These are phyloP conservation scores for Marisa cornuarietis DNA, from an alignment of 1,140 invertebrate genomes.

Conservation along the genomic window DNA sequence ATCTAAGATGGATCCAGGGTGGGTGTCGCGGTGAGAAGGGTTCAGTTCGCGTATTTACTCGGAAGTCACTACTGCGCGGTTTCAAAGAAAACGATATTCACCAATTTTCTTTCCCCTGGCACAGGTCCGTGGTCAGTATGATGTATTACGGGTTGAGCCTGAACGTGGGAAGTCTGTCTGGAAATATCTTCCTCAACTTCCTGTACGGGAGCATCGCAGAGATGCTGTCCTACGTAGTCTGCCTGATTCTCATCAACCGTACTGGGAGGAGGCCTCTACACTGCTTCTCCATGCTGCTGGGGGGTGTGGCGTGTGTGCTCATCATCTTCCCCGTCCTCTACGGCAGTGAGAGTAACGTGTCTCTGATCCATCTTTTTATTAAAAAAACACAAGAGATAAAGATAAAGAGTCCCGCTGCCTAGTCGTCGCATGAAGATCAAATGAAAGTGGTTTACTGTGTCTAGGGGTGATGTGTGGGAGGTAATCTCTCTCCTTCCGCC, in stretches of 20 bases:
- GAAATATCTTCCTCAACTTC: slow-evolving; percentile 54
- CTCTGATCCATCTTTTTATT: slow-evolving; percentile 12
- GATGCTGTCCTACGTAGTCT: slow-evolving; percentile 77
- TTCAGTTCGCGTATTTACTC: too few relatives aligned
- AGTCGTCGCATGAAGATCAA: too few relatives aligned
- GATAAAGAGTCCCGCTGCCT: too few relatives aligned
- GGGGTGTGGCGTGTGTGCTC: slow-evolving; percentile 45
- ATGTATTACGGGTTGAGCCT: slow-evolving; percentile 73
- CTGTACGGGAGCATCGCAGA: slow-evolving; percentile 74
- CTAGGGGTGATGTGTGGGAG: too few relatives aligned
- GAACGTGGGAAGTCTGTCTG: slow-evolving; percentile 39
- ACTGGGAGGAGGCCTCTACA: slow-evolving; percentile 44
- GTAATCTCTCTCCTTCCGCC: too few relatives aligned
- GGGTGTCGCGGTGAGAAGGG: too few relatives aligned
- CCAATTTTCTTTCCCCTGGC: too few relatives aligned
- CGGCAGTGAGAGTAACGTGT: slow-evolving; percentile 31
- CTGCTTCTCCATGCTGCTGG: slow-evolving; percentile 41
- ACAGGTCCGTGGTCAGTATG: slow-evolving; percentile 75
- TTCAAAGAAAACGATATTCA: too few relatives aligned
- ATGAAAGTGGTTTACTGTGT: too few relatives aligned
- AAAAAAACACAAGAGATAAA: too few relatives aligned
- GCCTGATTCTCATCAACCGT: slow-evolving; percentile 64
- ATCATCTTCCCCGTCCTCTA: slow-evolving; percentile 48
- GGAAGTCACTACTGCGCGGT: too few relatives aligned
- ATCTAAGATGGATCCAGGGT: too few relatives aligned